Percentiles rank a stretch among this genome's conserved stretches.
phyloP scores from a whole-genome alignment of 1,140 invertebrate species.

The Drosophila pseudoananassae region DNA sequence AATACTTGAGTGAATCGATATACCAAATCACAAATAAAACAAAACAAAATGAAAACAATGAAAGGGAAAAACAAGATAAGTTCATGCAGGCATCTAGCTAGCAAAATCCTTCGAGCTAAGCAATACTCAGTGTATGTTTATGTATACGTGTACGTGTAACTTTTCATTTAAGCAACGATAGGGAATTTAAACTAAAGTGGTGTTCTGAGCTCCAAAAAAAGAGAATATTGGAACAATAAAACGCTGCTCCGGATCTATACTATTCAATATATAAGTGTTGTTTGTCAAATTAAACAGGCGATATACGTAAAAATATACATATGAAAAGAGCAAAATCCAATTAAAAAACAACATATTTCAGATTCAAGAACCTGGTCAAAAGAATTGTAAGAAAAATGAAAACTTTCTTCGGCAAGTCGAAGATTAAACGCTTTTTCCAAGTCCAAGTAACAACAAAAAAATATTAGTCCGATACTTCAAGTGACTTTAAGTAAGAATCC shows the following conservation, averaged over 20 bases:
- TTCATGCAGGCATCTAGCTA: constrained; percentile 41
- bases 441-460: background rate
- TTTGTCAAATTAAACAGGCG: constrained; percentile 41
- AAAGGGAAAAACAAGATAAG: constrained; percentile 8
- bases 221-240: constrained; percentile 7
- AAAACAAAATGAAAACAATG: constrained; percentile 10
- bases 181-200: constrained; percentile 52
- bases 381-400: constrained; percentile 12
- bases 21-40: constrained; percentile 20
- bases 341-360: constrained; percentile 4
- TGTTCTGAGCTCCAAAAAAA: constrained; percentile 25
- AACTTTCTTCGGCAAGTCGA: constrained; percentile 31
- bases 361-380: constrained; percentile 16
- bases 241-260: constrained; percentile 34
- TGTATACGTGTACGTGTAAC: constrained; percentile 67
- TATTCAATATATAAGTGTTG: constrained; percentile 55
- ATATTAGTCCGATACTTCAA: background rate
- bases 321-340: constrained; percentile 5
- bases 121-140: constrained; percentile 71
- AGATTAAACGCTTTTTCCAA: constrained; percentile 32
- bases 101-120: constrained; percentile 65
- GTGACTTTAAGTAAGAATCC: background rate
- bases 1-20: constrained; percentile 55
- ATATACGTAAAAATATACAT: constrained; percentile 55
- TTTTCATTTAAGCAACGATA: constrained; percentile 55